A percentile compares a stretch with the other conserved stretches of the same genome.
These are phyloP conservation scores for Frieseomelitta varia DNA, from an alignment of 1,140 invertebrate species.

Conservation along the genomic window DNA sequence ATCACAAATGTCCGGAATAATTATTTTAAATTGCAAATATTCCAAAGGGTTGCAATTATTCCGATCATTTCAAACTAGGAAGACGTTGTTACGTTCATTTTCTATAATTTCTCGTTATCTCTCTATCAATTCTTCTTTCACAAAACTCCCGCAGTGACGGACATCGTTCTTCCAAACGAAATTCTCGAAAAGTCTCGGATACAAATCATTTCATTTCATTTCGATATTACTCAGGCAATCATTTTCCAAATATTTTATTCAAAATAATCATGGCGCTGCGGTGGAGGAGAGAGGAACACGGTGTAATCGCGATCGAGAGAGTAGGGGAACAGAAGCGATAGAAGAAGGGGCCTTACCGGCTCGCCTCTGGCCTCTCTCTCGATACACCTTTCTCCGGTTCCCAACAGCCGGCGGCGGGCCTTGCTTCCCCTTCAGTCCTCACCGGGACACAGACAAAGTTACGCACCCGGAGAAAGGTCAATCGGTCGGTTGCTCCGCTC, in stretches of 20 bases:
- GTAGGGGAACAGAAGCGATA: constrained; percentile 21
- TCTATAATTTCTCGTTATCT: too few relatives aligned
- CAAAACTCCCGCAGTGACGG: background rate
- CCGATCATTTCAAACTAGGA: too few relatives aligned
- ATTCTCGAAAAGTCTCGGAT: background rate
- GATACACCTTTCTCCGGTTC: constrained; percentile 80
- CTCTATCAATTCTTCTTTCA: too few relatives aligned
- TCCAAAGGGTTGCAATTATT: too few relatives aligned
- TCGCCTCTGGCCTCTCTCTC: constrained; percentile 66
- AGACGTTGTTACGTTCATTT: too few relatives aligned
- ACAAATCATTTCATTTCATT: background rate
- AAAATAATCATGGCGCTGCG: constrained; percentile 44
- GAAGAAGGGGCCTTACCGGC: constrained; percentile 64
- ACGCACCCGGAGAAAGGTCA: constrained; percentile 77
- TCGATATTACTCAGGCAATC: background rate
- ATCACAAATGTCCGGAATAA: too few relatives aligned
- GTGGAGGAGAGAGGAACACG: constrained; percentile 53
- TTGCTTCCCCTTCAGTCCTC: constrained; percentile 75
- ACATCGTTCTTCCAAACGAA: background rate
- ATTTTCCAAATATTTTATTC: background rate
- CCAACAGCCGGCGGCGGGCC: constrained; percentile 64
- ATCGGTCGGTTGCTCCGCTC: constrained; percentile 62
- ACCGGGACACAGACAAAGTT: constrained; percentile 80
- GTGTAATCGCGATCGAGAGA: constrained; percentile 35
- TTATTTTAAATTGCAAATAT: too few relatives aligned